Evolutionary conservation across 2,888 invertebrate species (phyloP).

Genomic region (Eupithecia subfuscata): DNA sequence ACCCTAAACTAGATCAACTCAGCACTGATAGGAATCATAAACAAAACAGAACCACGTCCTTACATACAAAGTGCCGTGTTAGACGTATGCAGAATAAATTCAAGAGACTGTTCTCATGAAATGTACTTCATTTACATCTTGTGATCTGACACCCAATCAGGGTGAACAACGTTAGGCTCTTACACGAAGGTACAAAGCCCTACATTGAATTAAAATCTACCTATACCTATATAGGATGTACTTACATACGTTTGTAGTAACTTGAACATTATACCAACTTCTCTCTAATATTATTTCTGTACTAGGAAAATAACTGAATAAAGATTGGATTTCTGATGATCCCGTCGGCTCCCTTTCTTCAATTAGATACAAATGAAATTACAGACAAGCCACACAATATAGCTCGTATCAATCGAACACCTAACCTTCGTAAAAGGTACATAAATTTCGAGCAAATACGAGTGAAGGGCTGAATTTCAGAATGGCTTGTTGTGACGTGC

Average conservation of each 20-base stretch:
- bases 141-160: neutral
- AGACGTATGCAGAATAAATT: constrained; percentile 7
- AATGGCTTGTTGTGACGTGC: neutral
- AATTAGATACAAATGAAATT: neutral
- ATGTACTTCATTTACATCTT: neutral
- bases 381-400: neutral
- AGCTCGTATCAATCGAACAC: neutral
- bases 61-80: neutral
- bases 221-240: neutral
- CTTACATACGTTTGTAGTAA: neutral
- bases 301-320: neutral
- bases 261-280: neutral
- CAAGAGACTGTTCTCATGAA: neutral
- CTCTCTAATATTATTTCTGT: neutral
- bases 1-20: constrained; percentile 11
- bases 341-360: neutral
- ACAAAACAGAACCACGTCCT: neutral
- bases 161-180: neutral
- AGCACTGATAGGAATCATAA: neutral
- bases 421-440: neutral
- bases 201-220: neutral
- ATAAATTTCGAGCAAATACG: neutral
- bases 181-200: neutral
- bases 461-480: neutral
- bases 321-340: neutral